phyloP scores from a whole-genome alignment of 2,113 vertebrate species.

The Saguinus midas region DNA sequence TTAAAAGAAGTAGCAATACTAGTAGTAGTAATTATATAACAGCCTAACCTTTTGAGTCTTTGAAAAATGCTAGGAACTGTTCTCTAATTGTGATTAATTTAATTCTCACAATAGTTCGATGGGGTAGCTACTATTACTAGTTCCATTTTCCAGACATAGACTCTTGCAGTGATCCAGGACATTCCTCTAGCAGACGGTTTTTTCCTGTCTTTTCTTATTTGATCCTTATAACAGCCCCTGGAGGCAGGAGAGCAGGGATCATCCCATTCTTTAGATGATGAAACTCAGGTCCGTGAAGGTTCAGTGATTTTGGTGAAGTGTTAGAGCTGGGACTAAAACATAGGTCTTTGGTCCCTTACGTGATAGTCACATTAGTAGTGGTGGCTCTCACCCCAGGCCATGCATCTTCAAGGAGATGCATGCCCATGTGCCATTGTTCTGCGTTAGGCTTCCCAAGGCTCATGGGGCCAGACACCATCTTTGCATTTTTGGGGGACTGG shows the following conservation, averaged over 20 bases:
- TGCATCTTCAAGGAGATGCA: background rate
- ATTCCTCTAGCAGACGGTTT: background rate
- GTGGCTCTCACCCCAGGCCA: background rate
- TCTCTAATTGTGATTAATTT: background rate
- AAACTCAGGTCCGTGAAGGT: background rate
- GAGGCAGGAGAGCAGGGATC: background rate
- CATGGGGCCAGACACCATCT: background rate
- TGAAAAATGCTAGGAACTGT: conserved; percentile 22
- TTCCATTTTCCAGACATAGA: background rate
- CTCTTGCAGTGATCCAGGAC: background rate
- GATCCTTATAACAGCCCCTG: background rate
- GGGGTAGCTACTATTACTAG: background rate
- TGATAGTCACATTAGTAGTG: background rate
- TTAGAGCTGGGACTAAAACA: background rate
- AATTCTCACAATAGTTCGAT: conserved; percentile 21
- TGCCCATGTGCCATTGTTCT: background rate
- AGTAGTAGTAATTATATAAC: background rate
- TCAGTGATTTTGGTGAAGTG: background rate
- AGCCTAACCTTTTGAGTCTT: background rate
- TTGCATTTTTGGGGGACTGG: background rate
- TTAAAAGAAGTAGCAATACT: background rate
- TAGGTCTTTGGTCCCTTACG: background rate
- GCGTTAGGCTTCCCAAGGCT: background rate
- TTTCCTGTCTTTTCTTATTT: background rate
- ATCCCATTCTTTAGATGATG: background rate